Conservation (phyloP, 1,140 invertebrate genomes). For the Drosophila grimshawi region DNA sequence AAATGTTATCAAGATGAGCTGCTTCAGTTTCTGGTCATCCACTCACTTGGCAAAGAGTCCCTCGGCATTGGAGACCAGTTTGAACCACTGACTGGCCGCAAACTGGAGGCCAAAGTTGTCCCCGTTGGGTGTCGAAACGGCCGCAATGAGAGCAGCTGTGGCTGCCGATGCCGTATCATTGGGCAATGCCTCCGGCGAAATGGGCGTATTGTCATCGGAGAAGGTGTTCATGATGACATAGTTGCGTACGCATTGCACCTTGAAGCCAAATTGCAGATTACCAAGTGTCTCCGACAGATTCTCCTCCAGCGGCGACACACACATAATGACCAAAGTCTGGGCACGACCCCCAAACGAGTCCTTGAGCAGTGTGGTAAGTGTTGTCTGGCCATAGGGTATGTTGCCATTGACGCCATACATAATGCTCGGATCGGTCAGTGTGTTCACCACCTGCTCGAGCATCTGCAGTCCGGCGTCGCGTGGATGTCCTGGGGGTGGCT, state of each 20-base stretch:
- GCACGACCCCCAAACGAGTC: constrained; percentile 89
- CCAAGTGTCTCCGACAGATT: constrained; percentile 88
- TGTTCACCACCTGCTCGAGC: constrained; percentile 87
- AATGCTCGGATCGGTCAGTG: constrained; percentile 86
- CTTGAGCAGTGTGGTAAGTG: constrained; percentile 88
- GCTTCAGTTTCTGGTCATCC: neutral
- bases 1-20: neutral
- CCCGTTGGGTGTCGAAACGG: constrained; percentile 54
- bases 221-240: constrained; percentile 89
- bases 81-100: constrained; percentile 92
- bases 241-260: constrained; percentile 88
- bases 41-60: constrained; percentile 89
- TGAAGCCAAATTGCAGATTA: constrained; percentile 87
- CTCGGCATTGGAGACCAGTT: constrained; percentile 92
- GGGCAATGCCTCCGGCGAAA: constrained; percentile 82
- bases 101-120: constrained; percentile 90
- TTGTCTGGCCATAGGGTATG: constrained; percentile 87
- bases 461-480: constrained; percentile 86
- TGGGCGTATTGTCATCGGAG: constrained; percentile 87
- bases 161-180: constrained; percentile 19
- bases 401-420: constrained; percentile 85
- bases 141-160: constrained; percentile 55
- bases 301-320: constrained; percentile 87
- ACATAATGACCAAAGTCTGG: constrained; percentile 88
- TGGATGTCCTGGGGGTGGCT: constrained; percentile 84